Evolutionary conservation across 2,888 invertebrate genomes (phyloP), one percentile per base, ranked within the genome.

Genomic region (Watsonalla binaria): DNA sequence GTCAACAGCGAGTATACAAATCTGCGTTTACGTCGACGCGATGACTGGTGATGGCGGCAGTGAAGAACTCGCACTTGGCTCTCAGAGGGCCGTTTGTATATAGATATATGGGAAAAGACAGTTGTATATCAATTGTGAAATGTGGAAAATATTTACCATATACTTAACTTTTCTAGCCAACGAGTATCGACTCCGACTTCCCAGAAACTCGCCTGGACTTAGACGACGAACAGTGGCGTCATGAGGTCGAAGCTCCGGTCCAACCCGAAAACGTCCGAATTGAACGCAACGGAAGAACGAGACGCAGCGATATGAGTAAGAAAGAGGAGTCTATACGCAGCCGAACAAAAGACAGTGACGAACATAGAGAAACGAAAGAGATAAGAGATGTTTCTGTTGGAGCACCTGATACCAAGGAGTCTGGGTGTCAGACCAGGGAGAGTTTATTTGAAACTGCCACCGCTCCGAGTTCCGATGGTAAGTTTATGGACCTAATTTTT

Each of bases 381-480:
- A 89, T 81, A 51, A 78, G 86, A 68, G 90, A 90, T 59, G 89
- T 74, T 6, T 89, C 90, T 0, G 89, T 89, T 9, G 88, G 89
- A 0, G 86, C 83, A 0, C 90, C 90, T 6, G 90, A 90, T 61
- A 90, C 89, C 0, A 90, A 89, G 59, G 90, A 90, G 56, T 88
- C 87, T 0, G 81, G 86, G 0, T 97, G 96, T 76, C 97, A 97
- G 78, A 97, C 97, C 0, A 92, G 96, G 64, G 96, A 96, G 78
- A 95, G 95, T 70, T 83, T 96, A 39, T 95, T 95, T 73, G 87
- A 90, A 52, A 68, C 81, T 0, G 90, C 86, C 49, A 75, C 85
- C 2, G 79, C 87, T 0, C 78, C 80, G 0, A 88, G 90, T 67
- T 89, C 90, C 53, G 86, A 89, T 64, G 88, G 90, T 84, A 68